These are phyloP conservation scores for Laterallus jamaicensis DNA, from an alignment of 2,113 vertebrate genomes.

Conservation along the genomic window DNA sequence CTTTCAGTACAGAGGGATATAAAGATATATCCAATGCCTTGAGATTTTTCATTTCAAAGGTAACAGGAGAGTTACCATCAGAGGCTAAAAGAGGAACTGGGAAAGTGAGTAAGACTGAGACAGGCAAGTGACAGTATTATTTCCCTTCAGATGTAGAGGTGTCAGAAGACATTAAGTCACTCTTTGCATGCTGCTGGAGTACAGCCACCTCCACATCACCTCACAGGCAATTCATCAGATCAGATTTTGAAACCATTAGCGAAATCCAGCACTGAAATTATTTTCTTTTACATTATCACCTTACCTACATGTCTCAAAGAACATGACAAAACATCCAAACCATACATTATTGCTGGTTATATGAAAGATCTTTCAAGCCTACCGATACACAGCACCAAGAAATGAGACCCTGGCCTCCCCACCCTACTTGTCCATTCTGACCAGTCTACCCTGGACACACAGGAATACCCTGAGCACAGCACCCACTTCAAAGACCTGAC, in stretches of 20 bases:
- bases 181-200: not conserved
- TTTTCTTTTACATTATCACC: not conserved
- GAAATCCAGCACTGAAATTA: not conserved
- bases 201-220: not conserved
- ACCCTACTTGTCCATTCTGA: fast-evolving
- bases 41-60: not conserved
- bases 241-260: not conserved
- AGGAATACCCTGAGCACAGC: fast-evolving
- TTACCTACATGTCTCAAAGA: not conserved
- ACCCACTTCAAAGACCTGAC: not conserved
- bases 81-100: not conserved
- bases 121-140: not conserved
- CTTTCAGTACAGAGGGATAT: not conserved
- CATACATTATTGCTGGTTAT: fast-evolving
- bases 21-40: not conserved
- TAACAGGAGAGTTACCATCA: not conserved
- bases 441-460: fast-evolving
- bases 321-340: not conserved
- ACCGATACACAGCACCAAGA: fast-evolving
- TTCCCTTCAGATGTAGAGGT: not conserved
- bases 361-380: not conserved
- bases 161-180: not conserved
- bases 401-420: not conserved
- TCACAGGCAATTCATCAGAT: not conserved
- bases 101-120: not conserved